These are phyloP conservation scores for Halichondria panicea DNA, from an alignment of 37 sponge, comb jelly and placozoan genomes.

Conservation along the genomic window DNA sequence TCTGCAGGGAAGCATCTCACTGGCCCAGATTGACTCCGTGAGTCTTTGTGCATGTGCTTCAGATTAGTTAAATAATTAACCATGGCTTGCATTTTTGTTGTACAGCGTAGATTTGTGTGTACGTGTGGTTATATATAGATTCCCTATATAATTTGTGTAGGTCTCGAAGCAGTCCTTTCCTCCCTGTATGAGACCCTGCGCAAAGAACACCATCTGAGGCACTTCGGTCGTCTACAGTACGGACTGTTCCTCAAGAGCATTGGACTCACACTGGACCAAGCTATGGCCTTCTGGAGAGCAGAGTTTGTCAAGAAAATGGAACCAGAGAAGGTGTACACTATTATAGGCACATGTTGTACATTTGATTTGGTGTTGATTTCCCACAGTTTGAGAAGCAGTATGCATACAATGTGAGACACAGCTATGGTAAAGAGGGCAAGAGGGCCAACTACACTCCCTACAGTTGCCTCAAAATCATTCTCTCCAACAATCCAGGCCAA, in stretches of 20 bases:
- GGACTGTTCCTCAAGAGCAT: constrained; percentile 94
- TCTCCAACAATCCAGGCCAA: constrained; percentile 73
- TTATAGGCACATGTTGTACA: too few relatives aligned
- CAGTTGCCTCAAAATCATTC: constrained; percentile 95
- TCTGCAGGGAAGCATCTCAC: constrained; percentile 30
- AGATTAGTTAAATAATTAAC: background rate
- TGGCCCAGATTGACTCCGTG: constrained; percentile 49
- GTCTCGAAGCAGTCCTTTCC: constrained; percentile 83
- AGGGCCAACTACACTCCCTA: constrained; percentile 90
- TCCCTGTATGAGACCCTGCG: constrained; percentile 88
- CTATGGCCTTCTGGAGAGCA: constrained; percentile 81
- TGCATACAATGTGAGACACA: constrained; percentile 93
- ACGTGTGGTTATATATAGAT: background rate
- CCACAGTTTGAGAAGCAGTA: constrained; percentile 91
- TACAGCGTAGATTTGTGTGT: background rate
- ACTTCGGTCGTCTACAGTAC: constrained; percentile 91
- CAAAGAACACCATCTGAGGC: constrained; percentile 88
- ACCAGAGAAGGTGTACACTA: constrained; percentile 84
- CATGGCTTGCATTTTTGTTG: background rate
- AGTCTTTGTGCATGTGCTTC: constrained; percentile 1
- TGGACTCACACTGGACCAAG: constrained; percentile 83
- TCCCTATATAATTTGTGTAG: constrained; percentile 40
- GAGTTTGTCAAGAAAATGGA: constrained; percentile 90
- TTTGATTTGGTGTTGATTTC: background rate
- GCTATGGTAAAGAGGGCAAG: constrained; percentile 95